Evolutionary conservation across 2,888 invertebrate genomes (phyloP), one percentile per base, ranked within the genome.

Genomic region (Platerodrilus igneus): DNA sequence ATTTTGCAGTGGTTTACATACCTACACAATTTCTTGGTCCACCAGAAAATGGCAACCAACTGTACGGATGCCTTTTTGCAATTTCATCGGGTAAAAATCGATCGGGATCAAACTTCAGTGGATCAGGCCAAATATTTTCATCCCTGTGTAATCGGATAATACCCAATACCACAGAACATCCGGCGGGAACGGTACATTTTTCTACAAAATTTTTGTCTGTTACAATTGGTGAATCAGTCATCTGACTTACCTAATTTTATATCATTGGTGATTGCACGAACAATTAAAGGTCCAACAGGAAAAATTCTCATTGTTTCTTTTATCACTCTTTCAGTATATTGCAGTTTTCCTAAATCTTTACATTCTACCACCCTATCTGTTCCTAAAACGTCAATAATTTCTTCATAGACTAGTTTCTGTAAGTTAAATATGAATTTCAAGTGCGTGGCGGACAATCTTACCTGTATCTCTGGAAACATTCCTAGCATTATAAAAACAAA

Each of bases 281-380:
- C 43, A 9, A 48, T 18, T 14, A 35, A 9, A 15, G 55, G 71
- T 51, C 61, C 38, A 2, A 39, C 15, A 4, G 45, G 48, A 50
- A 74, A 76, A 4, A 77, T 47, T 19, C 77, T 62, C 68, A 77
- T 67, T 0, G 73, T 69, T 55, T 77, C 77, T 51, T 76, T 76
- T 10, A 77, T 68, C 0, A 75, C 73, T 49, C 73, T 63, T 48
- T 77, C 77, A 34, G 75, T 51, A 49, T 72, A 73, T 8, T 72
- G 67, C 72, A 77, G 71, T 45, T 70, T 69, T 34, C 61, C 53
- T 22, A 77, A 49, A 55, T 76, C 75, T 20, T 71, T 70, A 46
- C 67, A 68, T 8, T 58, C 69, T 1, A 74, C 64, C 4, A 48
- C 39, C 34, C 71, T 58, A 14, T 59, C 57, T 0, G 70, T 68